Percentiles rank a stretch among this genome's conserved stretches.
phyloP scores from a whole-genome alignment of 2,888 invertebrate genomes.

The Noctua comes region DNA sequence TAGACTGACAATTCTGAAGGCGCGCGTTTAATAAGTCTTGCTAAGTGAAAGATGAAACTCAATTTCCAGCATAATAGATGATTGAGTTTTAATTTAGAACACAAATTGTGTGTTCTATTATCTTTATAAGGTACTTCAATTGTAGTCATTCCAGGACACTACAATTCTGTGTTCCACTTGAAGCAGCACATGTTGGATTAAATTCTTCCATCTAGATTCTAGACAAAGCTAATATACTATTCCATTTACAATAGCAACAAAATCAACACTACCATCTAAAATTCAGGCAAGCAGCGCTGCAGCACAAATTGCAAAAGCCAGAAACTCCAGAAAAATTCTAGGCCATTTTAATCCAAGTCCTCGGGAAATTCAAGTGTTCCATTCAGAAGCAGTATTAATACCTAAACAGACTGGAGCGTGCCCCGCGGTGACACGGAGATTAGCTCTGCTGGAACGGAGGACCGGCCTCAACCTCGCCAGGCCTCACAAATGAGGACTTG shows the following conservation, averaged over 20 bases:
- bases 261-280: slow-evolving; percentile 42
- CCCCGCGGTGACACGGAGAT: slow-evolving; percentile 73
- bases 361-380: slow-evolving; percentile 64
- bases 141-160: neutral
- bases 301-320: slow-evolving; percentile 40
- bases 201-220: slow-evolving; percentile 19
- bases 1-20: slow-evolving; percentile 32
- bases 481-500: slow-evolving; percentile 39
- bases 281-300: slow-evolving; percentile 34
- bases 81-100: no score
- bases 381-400: slow-evolving; percentile 71
- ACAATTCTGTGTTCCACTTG: neutral
- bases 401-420: slow-evolving; percentile 68
- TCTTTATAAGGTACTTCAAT: neutral
- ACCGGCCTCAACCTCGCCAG: slow-evolving; percentile 38
- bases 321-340: slow-evolving; percentile 54
- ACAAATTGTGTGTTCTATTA: neutral
- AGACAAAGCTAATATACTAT: slow-evolving; percentile 46
- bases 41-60: slow-evolving; percentile 23
- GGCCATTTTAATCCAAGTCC: slow-evolving; percentile 62
- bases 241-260: slow-evolving; percentile 55
- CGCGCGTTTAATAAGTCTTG: slow-evolving; percentile 6
- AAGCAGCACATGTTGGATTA: neutral
- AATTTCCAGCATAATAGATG: neutral
- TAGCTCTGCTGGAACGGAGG: slow-evolving; percentile 65